Conservation (phyloP, 2,113 vertebrate species). For the Corythornis madagascariensis region DNA sequence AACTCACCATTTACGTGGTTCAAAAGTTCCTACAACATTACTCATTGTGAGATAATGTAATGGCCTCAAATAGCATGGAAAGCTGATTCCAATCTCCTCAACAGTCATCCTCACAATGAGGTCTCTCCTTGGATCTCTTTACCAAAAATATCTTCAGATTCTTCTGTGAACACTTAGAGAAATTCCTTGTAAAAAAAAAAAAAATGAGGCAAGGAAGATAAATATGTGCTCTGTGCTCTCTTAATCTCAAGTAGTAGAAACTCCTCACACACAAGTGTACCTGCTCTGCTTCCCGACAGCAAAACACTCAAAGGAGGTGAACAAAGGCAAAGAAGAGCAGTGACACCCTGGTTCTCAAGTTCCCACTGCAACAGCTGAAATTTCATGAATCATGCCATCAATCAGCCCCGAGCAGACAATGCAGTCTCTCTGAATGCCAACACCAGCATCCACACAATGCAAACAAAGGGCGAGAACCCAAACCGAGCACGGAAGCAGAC, state of each 20-base stretch:
- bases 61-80: background rate
- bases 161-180: background rate
- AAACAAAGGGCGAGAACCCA: background rate
- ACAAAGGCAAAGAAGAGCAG: background rate
- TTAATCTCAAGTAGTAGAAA: background rate
- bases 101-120: background rate
- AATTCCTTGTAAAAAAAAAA: background rate
- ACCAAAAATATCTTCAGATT: background rate
- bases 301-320: background rate
- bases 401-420: constrained; percentile 17
- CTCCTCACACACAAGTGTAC: background rate
- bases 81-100: background rate
- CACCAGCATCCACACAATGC: background rate
- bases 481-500: background rate
- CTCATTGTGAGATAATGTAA: background rate
- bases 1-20: background rate
- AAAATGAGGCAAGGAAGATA: background rate
- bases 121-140: background rate
- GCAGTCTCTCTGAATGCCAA: background rate
- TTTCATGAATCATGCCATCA: constrained; percentile 18
- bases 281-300: background rate
- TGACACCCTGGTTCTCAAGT: background rate
- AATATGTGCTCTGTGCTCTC: background rate
- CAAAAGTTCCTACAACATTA: background rate
- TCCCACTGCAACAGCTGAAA: background rate